These are phyloP conservation scores for Cosmia pyralina DNA, from an alignment of 2,888 invertebrate species.

Conservation along the genomic window DNA sequence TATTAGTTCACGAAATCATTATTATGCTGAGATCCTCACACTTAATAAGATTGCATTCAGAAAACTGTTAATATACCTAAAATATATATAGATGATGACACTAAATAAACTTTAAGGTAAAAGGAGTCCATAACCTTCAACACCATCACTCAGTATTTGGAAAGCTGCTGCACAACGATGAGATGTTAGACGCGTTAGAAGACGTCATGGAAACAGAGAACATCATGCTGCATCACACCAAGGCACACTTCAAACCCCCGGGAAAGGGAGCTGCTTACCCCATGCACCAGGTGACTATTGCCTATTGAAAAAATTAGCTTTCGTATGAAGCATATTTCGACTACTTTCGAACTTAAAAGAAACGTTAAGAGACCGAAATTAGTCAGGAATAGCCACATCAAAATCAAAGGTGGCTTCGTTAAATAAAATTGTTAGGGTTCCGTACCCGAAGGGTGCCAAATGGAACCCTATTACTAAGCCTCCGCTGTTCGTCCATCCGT, in stretches of 20 bases:
- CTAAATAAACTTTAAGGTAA: conserved; percentile 72
- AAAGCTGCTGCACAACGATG: conserved; percentile 83
- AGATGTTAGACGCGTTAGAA: conserved; percentile 88
- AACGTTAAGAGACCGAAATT: background rate
- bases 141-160: conserved; percentile 89
- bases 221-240: conserved; percentile 90
- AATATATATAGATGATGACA: background rate
- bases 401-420: background rate
- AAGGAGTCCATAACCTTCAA: conserved; percentile 90
- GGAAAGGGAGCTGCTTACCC: conserved; percentile 90
- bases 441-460: no score
- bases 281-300: conserved; percentile 86
- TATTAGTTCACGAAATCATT: background rate
- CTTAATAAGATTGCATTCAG: background rate
- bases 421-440: background rate
- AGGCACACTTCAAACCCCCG: conserved; percentile 91
- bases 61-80: background rate
- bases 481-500: no score
- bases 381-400: background rate
- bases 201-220: conserved; percentile 88
- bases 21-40: background rate
- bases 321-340: background rate
- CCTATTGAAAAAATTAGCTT: background rate
- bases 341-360: background rate
- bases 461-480: no score